phyloP scores from a whole-genome alignment of 1,140 invertebrate species.

The Ostrea edulis region DNA sequence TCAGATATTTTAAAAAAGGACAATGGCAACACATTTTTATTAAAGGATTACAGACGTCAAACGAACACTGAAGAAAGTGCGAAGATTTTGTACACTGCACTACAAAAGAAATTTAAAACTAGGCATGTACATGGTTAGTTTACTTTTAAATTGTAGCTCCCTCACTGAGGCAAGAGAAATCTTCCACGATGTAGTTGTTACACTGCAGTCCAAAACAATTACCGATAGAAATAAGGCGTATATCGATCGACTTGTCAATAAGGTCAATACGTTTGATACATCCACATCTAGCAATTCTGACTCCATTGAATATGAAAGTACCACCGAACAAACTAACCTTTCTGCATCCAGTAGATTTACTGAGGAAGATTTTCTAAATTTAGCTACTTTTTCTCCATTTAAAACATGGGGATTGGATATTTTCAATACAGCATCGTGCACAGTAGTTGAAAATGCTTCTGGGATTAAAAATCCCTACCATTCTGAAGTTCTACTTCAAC shows the following conservation, averaged over 20 bases:
- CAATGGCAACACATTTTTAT: slow-evolving; percentile 12
- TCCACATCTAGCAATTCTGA: not conserved
- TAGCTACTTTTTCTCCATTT: slow-evolving; percentile 4
- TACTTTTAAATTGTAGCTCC: not conserved
- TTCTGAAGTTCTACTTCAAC: not conserved
- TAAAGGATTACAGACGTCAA: not conserved
- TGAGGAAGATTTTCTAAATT: not conserved
- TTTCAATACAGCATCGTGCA: not conserved
- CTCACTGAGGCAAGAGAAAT: not conserved
- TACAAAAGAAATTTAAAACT: not conserved
- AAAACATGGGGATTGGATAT: not conserved
- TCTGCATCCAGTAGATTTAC: not conserved
- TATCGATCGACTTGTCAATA: not conserved
- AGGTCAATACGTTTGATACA: slow-evolving; percentile 1
- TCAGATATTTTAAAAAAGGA: not conserved
- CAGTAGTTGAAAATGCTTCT: not conserved
- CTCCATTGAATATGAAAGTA: not conserved
- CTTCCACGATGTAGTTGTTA: not conserved
- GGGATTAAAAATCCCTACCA: not conserved
- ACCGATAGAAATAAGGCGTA: not conserved
- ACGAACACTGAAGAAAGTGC: slow-evolving; percentile 9
- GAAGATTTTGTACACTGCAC: not conserved
- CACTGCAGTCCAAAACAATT: not conserved
- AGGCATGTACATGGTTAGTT: not conserved
- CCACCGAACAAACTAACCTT: not conserved